Conservation (phyloP, 1,140 invertebrate genomes). For the Trichonephila clavipes region DNA sequence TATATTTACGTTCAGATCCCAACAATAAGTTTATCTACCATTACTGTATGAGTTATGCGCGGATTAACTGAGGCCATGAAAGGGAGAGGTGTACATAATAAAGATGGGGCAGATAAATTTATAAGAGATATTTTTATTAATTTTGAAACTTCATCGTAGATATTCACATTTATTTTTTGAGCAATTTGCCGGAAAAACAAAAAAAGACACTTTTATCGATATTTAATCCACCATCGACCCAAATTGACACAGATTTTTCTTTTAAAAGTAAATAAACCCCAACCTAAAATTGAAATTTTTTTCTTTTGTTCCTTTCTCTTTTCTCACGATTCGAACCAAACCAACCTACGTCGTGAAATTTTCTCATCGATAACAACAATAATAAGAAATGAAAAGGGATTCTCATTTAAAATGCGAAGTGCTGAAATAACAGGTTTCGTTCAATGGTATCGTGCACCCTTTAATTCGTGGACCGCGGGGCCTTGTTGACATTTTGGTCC, state of each 20-base stretch:
- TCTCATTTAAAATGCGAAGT: conserved; percentile 54
- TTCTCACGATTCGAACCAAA: not conserved
- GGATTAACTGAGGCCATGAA: too few species aligned
- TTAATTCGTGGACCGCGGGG: not conserved
- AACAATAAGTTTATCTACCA: too few species aligned
- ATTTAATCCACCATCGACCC: too few species aligned
- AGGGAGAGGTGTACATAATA: too few species aligned
- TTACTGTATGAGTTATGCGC: too few species aligned
- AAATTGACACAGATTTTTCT: not conserved
- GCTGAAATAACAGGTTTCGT: conserved; percentile 65
- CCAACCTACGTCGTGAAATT: not conserved
- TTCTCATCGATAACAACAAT: conserved; percentile 3
- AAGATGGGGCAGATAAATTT: too few species aligned
- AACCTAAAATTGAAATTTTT: not conserved
- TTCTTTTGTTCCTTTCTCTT: not conserved
- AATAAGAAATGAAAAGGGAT: not conserved
- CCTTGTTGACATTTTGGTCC: conserved; percentile 65
- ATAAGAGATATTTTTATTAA: too few species aligned
- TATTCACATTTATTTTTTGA: too few species aligned
- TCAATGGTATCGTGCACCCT: conserved; percentile 10
- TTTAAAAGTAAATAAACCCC: not conserved
- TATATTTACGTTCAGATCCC: too few species aligned
- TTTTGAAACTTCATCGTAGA: too few species aligned
- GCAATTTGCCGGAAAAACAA: too few species aligned
- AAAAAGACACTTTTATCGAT: too few species aligned